phyloP scores from a whole-genome alignment of 2,797 vertebrate species.

The Sebastes cheni region DNA sequence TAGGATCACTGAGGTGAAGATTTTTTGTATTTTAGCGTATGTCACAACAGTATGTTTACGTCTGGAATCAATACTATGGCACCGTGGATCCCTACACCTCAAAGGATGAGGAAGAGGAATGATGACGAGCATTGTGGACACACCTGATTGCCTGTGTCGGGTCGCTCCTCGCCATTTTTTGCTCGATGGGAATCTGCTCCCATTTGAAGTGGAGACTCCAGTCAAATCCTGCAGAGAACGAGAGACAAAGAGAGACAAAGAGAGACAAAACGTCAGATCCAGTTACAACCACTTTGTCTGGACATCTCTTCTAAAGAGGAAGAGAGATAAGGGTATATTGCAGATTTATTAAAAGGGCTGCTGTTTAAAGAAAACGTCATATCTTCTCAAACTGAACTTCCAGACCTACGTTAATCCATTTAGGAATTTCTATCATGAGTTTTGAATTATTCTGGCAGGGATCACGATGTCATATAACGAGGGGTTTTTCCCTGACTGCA shows the following conservation, averaged over 20 bases:
- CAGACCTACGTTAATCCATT: not conserved
- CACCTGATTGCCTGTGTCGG: constrained; percentile 95
- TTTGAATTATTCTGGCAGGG: not conserved
- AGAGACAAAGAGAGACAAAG: not conserved
- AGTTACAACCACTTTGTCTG: not conserved
- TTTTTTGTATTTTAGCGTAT: not conserved
- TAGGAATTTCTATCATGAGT: not conserved
- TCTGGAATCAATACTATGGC: not conserved
- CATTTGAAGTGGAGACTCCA: constrained; percentile 99
- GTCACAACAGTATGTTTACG: not conserved
- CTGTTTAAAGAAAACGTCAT: not conserved
- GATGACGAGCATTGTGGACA: rapidly evolving
- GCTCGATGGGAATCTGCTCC: constrained; percentile 98
- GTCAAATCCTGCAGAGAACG: constrained; percentile 88
- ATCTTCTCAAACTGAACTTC: not conserved
- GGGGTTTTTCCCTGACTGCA: constrained; percentile 2
- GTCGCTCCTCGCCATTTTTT: constrained; percentile 95
- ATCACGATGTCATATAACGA: not conserved
- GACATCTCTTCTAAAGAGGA: not conserved
- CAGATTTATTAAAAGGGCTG: not conserved
- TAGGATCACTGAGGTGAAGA: too few relatives aligned
- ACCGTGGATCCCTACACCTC: too few relatives aligned
- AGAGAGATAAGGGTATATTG: not conserved
- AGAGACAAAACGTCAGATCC: not conserved
- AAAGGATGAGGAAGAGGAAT: not conserved